A percentile compares a stretch with the other conserved stretches of the same genome.
These are phyloP conservation scores for Hypsibius dujardini DNA, from an alignment of 1,140 invertebrate genomes.

Conservation along the genomic window DNA sequence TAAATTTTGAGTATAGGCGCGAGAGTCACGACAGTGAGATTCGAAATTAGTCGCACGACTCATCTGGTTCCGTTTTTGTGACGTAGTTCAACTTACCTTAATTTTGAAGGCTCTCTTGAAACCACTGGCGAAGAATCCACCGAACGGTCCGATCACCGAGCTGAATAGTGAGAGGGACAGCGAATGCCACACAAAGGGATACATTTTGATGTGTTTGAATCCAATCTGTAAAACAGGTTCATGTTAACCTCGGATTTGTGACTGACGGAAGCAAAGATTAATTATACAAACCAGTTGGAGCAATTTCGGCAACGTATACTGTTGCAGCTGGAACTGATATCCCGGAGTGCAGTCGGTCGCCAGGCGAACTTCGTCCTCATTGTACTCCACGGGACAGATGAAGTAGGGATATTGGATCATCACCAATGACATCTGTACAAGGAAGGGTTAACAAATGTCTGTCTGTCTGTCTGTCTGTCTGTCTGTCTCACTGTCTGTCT, in stretches of 20 bases:
- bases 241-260: too few species aligned
- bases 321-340: conserved; percentile 62
- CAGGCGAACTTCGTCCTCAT: conserved; percentile 58
- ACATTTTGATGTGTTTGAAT: conserved; percentile 52
- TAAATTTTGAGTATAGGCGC: too few species aligned
- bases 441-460: too few species aligned
- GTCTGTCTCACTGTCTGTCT: too few species aligned
- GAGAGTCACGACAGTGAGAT: too few species aligned
- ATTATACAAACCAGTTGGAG: conserved; percentile 22
- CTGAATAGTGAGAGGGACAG: conserved; percentile 73
- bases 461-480: too few species aligned
- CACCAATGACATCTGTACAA: conserved; percentile 58
- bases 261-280: too few species aligned
- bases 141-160: conserved; percentile 95
- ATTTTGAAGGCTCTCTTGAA: conserved; percentile 98
- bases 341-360: conserved; percentile 82
- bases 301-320: conserved; percentile 53
- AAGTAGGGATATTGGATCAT: conserved; percentile 82
- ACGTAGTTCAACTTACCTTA: conserved; percentile 64
- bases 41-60: too few species aligned
- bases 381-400: conserved; percentile 85
- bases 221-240: conserved; percentile 45
- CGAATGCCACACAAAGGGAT: conserved; percentile 88
- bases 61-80: too few species aligned
- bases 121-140: conserved; percentile 96